phyloP scores from a whole-genome alignment of 2,797 vertebrate genomes.

The Acanthiza pusilla region DNA sequence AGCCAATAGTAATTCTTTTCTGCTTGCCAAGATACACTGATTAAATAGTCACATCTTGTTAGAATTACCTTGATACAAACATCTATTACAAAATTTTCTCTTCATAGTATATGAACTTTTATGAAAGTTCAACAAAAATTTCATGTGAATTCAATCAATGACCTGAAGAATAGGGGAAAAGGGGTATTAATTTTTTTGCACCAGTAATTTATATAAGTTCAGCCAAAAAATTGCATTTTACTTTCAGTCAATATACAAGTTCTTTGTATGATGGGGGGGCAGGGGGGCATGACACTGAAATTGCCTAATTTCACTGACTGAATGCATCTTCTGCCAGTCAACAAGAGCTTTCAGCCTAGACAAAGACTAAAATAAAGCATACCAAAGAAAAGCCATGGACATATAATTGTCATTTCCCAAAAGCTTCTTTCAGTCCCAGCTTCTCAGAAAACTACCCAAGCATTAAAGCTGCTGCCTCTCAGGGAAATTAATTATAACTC shows the following conservation, averaged over 20 bases:
- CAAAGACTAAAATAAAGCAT: conserved; percentile 41
- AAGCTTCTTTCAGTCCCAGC: conserved; percentile 24
- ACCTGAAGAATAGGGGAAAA: background rate
- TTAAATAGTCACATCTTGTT: background rate
- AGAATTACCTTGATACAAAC: background rate
- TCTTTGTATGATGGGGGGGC: background rate
- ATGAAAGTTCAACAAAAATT: background rate
- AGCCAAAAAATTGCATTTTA: background rate
- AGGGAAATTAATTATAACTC: conserved; percentile 30
- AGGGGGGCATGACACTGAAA: background rate
- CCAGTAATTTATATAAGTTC: background rate
- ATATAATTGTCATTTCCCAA: conserved; percentile 41
- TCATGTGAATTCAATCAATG: background rate
- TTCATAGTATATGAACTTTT: background rate
- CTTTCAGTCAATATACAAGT: background rate
- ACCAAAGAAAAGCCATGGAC: conserved; percentile 33
- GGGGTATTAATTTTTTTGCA: background rate
- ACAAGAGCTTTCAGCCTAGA: conserved; percentile 11
- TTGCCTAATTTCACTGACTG: conserved; percentile 12
- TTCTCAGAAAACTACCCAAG: conserved; percentile 56
- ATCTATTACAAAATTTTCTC: background rate
- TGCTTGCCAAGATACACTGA: background rate
- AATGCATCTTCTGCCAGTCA: conserved; percentile 6
- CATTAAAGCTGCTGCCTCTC: conserved; percentile 41
- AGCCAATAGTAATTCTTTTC: background rate